Conservation (phyloP, 2,888 invertebrate genomes). For the Oeneis ivallda region DNA sequence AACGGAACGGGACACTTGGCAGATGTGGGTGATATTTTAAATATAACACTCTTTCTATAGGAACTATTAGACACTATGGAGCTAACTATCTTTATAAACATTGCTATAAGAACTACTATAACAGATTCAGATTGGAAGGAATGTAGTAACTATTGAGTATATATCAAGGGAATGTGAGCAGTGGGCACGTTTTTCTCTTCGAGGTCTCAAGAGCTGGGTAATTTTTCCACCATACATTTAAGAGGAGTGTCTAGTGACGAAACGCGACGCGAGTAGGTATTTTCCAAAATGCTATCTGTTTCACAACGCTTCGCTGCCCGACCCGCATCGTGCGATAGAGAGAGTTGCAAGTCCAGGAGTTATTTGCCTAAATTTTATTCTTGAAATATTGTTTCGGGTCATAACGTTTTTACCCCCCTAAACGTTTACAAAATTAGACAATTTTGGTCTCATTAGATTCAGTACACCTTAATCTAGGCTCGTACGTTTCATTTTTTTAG, state of each 20-base stretch:
- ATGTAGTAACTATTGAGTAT: not conserved
- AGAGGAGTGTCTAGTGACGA: not conserved
- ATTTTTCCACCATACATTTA: not conserved
- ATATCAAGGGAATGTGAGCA: conserved; percentile 13
- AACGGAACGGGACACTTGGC: conserved; percentile 68
- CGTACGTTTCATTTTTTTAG: too few relatives aligned
- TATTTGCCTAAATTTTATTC: too few relatives aligned
- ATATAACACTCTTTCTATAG: conserved; percentile 22
- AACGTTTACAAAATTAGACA: too few relatives aligned
- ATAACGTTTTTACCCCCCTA: too few relatives aligned
- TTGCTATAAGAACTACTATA: not conserved
- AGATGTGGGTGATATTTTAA: conserved; percentile 46
- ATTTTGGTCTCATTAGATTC: too few relatives aligned
- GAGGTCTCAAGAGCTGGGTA: not conserved
- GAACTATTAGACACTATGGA: conserved; percentile 6
- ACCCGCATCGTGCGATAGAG: too few relatives aligned
- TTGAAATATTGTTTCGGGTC: too few relatives aligned
- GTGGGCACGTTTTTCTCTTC: conserved; percentile 13
- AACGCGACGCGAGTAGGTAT: too few relatives aligned
- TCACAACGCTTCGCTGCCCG: too few relatives aligned
- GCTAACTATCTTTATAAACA: not conserved
- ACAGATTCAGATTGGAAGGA: not conserved
- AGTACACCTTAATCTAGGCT: too few relatives aligned
- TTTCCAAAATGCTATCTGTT: too few relatives aligned
- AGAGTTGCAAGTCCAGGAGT: too few relatives aligned